A percentile compares a stretch with the other conserved stretches of the same genome.
Conservation (phyloP, 2,113 vertebrate species). For the Oreotrochilus melanogaster region DNA sequence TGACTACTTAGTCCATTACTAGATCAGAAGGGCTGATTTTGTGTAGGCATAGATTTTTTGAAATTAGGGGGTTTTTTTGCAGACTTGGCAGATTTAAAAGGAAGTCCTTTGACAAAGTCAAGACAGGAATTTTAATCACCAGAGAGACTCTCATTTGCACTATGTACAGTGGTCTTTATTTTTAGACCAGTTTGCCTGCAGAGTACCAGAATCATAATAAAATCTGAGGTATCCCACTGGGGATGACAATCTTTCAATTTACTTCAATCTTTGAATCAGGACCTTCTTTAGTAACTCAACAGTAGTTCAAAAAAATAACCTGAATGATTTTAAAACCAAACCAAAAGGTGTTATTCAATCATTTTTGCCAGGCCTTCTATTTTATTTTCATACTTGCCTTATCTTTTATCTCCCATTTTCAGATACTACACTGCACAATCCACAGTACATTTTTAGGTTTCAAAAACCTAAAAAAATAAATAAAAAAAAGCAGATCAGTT, state of each 20-base stretch:
- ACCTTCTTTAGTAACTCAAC: background rate
- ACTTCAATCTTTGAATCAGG: background rate
- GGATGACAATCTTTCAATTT: background rate
- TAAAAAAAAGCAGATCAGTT: background rate
- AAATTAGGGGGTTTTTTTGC: accelerated
- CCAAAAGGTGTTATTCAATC: background rate
- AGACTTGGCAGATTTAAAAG: background rate
- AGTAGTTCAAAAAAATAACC: background rate
- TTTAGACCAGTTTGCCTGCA: background rate
- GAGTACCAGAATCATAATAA: background rate
- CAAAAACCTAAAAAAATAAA: background rate
- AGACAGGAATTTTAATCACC: background rate
- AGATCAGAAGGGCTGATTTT: background rate
- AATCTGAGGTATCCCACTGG: background rate
- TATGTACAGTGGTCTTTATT: background rate
- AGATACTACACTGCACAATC: background rate
- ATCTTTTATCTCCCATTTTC: background rate
- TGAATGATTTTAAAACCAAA: background rate
- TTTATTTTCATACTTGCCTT: background rate
- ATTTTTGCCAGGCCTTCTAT: background rate
- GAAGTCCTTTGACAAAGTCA: constrained; percentile 14
- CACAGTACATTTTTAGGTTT: background rate
- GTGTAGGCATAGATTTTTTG: background rate
- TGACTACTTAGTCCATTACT: background rate
- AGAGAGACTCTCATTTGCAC: background rate